A percentile compares a stretch with the other conserved stretches of the same genome.
These are phyloP conservation scores for Drosophila yooni DNA, from an alignment of 2,888 invertebrate genomes.

Conservation along the genomic window DNA sequence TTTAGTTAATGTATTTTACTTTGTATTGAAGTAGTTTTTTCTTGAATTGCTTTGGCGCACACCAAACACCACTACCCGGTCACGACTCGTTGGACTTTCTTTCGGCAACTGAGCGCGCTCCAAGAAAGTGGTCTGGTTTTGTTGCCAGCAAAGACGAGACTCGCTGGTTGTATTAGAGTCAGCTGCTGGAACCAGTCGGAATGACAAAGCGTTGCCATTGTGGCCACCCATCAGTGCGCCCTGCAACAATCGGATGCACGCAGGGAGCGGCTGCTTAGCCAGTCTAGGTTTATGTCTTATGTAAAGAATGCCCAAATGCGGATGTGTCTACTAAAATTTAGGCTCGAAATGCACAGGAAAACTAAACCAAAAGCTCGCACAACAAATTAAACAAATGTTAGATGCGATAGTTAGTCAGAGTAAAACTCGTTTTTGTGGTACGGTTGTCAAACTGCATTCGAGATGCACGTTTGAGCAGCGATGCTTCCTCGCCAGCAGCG, in stretches of 20 bases:
- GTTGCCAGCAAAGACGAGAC: conserved; percentile 57
- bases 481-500: conserved; percentile 52
- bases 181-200: conserved; percentile 68
- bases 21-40: conserved; percentile 25
- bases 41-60: conserved; percentile 39
- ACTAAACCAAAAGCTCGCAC: background rate
- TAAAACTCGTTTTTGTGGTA: conserved; percentile 56
- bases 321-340: conserved; percentile 28
- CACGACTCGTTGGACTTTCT: conserved; percentile 83
- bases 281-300: conserved; percentile 33
- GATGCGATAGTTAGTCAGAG: conserved; percentile 42
- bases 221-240: conserved; percentile 61
- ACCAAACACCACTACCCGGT: conserved; percentile 34
- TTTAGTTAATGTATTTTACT: conserved; percentile 2
- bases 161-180: conserved; percentile 9
- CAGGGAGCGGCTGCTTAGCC: conserved; percentile 7
- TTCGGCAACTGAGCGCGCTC: conserved; percentile 83
- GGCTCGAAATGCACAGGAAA: conserved; percentile 2
- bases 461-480: conserved; percentile 31
- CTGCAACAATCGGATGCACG: conserved; percentile 57
- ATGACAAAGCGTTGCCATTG: conserved; percentile 53
- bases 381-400: conserved; percentile 17
- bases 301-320: conserved; percentile 60
- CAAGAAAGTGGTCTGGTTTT: conserved; percentile 85
- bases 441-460: conserved; percentile 47